Percentiles rank a stretch among this genome's conserved stretches.
phyloP scores from a whole-genome alignment of 2,113 vertebrate genomes.

The Ageneiosus marmoratus region DNA sequence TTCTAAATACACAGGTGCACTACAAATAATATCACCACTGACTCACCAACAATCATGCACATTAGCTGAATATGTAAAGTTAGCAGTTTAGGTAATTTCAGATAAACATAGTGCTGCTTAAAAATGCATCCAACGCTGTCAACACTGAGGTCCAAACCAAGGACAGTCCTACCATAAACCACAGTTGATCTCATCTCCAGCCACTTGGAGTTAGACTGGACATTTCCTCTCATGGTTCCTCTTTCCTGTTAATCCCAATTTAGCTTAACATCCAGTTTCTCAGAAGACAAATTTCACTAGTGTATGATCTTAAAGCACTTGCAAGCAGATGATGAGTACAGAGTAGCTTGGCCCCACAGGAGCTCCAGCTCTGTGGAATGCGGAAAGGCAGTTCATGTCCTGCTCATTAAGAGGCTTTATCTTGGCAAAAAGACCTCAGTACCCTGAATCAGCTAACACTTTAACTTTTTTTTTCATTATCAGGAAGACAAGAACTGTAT shows the following conservation, averaged over 20 bases:
- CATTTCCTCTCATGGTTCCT: constrained; percentile 58
- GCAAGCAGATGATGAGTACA: constrained; percentile 13
- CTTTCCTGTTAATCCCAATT: neutral
- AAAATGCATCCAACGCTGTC: neutral
- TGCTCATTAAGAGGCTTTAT: constrained; percentile 52
- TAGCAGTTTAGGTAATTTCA: neutral
- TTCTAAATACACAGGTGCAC: neutral
- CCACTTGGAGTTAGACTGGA: constrained; percentile 65
- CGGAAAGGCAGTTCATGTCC: constrained; percentile 73
- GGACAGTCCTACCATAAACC: constrained; percentile 69
- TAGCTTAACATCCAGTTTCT: neutral
- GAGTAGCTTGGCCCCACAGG: neutral
- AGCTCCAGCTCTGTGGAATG: constrained; percentile 64
- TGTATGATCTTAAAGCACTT: neutral
- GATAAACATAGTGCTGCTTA: neutral
- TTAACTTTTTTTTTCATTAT: constrained; percentile 52
- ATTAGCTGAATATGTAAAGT: neutral
- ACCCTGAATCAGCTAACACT: constrained; percentile 38
- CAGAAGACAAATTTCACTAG: neutral
- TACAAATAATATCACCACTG: neutral
- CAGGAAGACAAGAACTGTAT: constrained; percentile 70
- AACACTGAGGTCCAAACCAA: neutral
- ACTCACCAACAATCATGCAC: neutral
- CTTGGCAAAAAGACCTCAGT: constrained; percentile 45
- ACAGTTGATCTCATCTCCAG: constrained; percentile 67